These are phyloP conservation scores for Cephus rjabovi DNA, from an alignment of 2,888 invertebrate genomes.

Conservation along the genomic window DNA sequence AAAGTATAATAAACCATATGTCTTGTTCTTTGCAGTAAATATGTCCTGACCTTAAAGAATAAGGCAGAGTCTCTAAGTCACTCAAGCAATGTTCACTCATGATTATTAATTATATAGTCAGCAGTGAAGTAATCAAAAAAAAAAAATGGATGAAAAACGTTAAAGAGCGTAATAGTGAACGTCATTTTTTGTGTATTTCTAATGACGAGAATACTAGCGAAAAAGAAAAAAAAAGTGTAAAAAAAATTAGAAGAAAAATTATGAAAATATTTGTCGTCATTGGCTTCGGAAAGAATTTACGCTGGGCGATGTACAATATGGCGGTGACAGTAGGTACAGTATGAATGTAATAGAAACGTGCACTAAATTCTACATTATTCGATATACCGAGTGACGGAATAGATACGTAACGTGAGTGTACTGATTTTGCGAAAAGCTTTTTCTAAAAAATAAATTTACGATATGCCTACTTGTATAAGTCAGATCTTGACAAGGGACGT, in stretches of 20 bases:
- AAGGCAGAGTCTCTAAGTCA: not conserved
- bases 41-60: not conserved
- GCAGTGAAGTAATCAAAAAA: not conserved
- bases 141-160: not conserved
- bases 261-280: not conserved
- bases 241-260: not conserved
- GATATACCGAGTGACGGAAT: not conserved
- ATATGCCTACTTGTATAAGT: slow-evolving; percentile 1
- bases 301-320: not conserved
- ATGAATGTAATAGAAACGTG: not conserved
- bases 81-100: not conserved
- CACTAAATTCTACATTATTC: not conserved
- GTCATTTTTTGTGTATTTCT: not conserved
- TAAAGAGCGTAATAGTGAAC: not conserved
- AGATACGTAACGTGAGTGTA: not conserved
- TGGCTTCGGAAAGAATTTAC: not conserved
- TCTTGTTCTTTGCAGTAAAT: not conserved
- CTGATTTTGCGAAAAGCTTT: not conserved
- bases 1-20: not conserved
- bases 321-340: not conserved
- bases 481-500: slow-evolving; percentile 1
- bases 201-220: not conserved
- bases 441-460: slow-evolving; percentile 4
- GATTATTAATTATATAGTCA: not conserved
- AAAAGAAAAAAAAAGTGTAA: not conserved